phyloP scores from a whole-genome alignment of 2,113 vertebrate genomes.

The Hiodon tergisus region DNA sequence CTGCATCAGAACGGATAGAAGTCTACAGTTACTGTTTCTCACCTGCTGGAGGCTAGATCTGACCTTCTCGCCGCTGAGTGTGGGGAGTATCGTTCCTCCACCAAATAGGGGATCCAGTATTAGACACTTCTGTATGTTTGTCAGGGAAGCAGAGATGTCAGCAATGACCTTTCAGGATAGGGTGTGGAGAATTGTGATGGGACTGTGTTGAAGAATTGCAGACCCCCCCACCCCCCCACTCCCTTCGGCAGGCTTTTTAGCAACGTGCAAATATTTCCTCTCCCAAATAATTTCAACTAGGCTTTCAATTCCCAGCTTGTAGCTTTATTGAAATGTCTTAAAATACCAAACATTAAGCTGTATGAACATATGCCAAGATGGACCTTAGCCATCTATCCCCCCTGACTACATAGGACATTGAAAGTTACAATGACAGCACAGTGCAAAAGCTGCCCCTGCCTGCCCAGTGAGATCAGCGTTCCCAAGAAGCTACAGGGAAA shows the following conservation, averaged over 20 bases:
- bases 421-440: neutral
- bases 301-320: constrained; percentile 1
- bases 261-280: constrained; percentile 1
- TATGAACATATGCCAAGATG: neutral
- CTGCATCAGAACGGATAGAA: constrained; percentile 28
- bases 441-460: neutral
- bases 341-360: neutral
- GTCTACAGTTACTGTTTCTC: constrained; percentile 21
- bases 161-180: constrained; percentile 43
- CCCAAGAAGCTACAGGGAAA: neutral
- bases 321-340: neutral
- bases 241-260: neutral
- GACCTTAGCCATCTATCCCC: constrained; percentile 1
- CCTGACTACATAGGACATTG: neutral
- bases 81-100: constrained; percentile 35
- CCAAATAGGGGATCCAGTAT: constrained; percentile 24
- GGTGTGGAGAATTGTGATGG: neutral
- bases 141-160: constrained; percentile 38
- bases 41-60: constrained; percentile 49
- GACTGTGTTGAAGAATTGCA: constrained; percentile 1
- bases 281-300: neutral
- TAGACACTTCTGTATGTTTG: constrained; percentile 27
- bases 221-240: neutral
- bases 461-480: neutral
- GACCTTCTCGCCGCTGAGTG: constrained; percentile 50